These are phyloP conservation scores for Zootoca vivipara DNA, from an alignment of 2,113 vertebrate species.

Conservation along the genomic window DNA sequence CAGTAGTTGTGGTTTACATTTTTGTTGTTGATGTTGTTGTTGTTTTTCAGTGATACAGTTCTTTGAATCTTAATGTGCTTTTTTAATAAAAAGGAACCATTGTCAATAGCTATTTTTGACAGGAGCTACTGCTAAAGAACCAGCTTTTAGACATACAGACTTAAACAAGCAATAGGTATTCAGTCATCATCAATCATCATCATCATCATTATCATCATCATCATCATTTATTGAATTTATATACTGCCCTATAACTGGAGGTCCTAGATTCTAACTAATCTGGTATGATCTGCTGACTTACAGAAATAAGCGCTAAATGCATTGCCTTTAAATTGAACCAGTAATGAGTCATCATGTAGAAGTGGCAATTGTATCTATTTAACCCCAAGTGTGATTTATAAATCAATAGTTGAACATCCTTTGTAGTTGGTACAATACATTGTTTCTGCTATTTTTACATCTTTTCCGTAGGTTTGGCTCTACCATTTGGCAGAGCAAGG, in stretches of 20 bases:
- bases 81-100: not conserved
- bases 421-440: not conserved
- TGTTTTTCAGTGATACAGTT: no score
- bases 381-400: not conserved
- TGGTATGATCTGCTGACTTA: not conserved
- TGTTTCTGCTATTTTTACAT: not conserved
- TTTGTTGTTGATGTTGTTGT: no score
- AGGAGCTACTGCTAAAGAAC: not conserved
- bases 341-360: not conserved
- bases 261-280: not conserved
- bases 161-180: not conserved
- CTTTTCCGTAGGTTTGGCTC: not conserved
- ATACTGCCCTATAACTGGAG: no score
- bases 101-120: not conserved
- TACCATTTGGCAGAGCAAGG: no score
- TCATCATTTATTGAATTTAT: no score
- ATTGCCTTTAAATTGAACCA: not conserved
- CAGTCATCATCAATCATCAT: not conserved
- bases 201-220: no score
- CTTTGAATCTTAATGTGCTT: not conserved
- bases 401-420: not conserved
- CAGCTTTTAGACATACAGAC: not conserved
- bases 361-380: not conserved
- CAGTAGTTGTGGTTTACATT: not conserved
- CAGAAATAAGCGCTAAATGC: not conserved